phyloP scores from a whole-genome alignment of 2,888 invertebrate genomes.

The Chrysopilus asiliformis region DNA sequence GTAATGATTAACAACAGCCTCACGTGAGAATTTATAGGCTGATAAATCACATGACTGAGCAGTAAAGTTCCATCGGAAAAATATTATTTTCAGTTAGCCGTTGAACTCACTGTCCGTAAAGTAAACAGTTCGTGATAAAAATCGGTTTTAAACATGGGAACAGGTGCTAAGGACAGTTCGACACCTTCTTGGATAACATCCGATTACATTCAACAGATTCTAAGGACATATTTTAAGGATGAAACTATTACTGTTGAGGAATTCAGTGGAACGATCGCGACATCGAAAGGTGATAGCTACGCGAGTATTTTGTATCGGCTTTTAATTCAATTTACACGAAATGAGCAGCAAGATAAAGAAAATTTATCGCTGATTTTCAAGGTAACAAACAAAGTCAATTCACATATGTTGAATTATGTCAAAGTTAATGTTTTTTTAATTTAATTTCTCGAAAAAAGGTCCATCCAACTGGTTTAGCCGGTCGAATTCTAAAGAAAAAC shows the following conservation, averaged over 20 bases:
- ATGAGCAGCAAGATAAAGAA: slow-evolving; percentile 21
- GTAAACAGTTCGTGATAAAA: no score
- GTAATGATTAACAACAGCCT: no score
- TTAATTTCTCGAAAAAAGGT: slow-evolving; percentile 23
- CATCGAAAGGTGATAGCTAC: slow-evolving; percentile 24
- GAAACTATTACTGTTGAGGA: not conserved
- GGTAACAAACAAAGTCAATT: slow-evolving; percentile 13
- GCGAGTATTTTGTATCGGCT: slow-evolving; percentile 34
- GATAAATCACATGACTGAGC: no score
- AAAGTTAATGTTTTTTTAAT: not conserved
- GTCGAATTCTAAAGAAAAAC: slow-evolving; percentile 30
- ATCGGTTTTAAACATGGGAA: not conserved
- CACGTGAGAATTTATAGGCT: no score
- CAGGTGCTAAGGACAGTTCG: not conserved
- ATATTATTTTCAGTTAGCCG: no score
- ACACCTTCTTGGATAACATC: not conserved
- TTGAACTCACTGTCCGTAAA: no score
- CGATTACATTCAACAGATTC: not conserved
- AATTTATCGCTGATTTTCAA: slow-evolving; percentile 32
- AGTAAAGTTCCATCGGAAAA: no score
- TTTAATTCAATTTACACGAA: slow-evolving; percentile 28
- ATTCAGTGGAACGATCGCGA: slow-evolving; percentile 5
- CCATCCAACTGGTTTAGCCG: slow-evolving; percentile 30
- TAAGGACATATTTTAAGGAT: not conserved
- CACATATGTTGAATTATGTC: not conserved